A percentile compares a stretch with the other conserved stretches of the same genome.
Evolutionary conservation across 2,888 invertebrate genomes (phyloP).

Genomic region (Heteromyza rotundicornis): DNA sequence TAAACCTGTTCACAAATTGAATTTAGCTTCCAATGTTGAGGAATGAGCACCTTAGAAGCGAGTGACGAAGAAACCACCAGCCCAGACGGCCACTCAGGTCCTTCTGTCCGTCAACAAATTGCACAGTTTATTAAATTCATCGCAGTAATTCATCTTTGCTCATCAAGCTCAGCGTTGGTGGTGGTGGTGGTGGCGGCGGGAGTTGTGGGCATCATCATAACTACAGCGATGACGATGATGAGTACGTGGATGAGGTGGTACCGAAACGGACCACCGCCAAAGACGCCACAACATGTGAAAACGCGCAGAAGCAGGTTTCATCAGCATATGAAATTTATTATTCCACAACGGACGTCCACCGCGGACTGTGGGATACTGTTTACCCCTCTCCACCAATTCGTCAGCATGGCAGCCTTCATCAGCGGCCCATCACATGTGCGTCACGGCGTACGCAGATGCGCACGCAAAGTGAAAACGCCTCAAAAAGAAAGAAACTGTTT

Average conservation of each 20-base stretch:
- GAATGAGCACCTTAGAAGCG: slow-evolving; percentile 9
- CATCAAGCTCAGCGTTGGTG: too few species aligned
- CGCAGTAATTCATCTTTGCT: slow-evolving; percentile 36
- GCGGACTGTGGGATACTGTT: background rate
- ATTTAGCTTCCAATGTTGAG: slow-evolving; percentile 34
- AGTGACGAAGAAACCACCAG: background rate
- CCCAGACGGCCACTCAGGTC: background rate
- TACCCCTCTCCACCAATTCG: too few species aligned
- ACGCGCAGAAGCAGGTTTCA: slow-evolving; percentile 23
- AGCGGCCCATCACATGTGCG: background rate
- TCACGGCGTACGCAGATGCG: background rate
- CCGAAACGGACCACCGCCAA: slow-evolving; percentile 26
- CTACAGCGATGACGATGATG: slow-evolving; percentile 6
- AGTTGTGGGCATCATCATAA: slow-evolving; percentile 16
- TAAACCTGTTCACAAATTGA: slow-evolving; percentile 36
- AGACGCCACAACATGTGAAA: slow-evolving; percentile 6
- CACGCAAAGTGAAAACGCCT: slow-evolving; percentile 20
- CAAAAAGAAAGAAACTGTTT: too few species aligned
- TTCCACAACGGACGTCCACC: background rate
- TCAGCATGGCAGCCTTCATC: background rate
- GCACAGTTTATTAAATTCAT: slow-evolving; percentile 41
- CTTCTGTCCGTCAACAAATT: slow-evolving; percentile 20
- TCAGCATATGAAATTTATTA: slow-evolving; percentile 31
- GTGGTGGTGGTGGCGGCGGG: background rate
- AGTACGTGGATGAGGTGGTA: background rate